Evolutionary conservation across 2,797 vertebrate species (phyloP), one percentile per base, ranked within the genome.

Genomic region (Acanthurus tractus): DNA sequence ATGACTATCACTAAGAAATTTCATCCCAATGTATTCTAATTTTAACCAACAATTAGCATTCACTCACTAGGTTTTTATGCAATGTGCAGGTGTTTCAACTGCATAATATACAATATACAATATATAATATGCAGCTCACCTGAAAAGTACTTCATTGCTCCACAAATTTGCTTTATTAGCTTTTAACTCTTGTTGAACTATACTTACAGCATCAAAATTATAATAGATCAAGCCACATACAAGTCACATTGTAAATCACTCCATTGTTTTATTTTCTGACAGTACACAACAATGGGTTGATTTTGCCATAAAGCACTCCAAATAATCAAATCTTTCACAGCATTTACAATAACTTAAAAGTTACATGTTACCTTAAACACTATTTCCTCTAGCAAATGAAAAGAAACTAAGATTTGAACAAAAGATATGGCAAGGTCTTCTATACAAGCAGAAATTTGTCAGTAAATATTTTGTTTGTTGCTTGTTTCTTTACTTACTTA

Each of bases 221-320:
- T 40, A 2, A 40, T 40, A 40, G 10, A 40, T 8, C 8, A 40
- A 40, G 38, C 10, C 38, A 40, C 38, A 40, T 40, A 8, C 38
- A 40, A 11, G 38, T 8, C 38, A 40, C 38, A 9, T 0, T 29
- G 25, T 29, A 29, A 29, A 29, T 29, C 63, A 74, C 34, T 64
- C 23, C 7, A 58, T 20, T 13, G 0, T 45, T 86, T 81, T 76
- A 81, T 86, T 74, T 55, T 76, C 22, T 61, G 52, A 45, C 13
- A 72, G 12, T 74, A 52, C 42, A 77, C 50, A 22, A 49, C 8
- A 54, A 44, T n/a, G 25, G 15, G 13, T 40, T 81, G 36, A 2
- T 70, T 57, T 34, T 12, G 15, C 2, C 25, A 56, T 66, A 6
- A 83, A 76, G 55, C 70, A 66, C 52, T 55, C 15, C 49, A 84